Percentiles rank a stretch among this genome's conserved stretches.
Evolutionary conservation across 2,888 invertebrate genomes (phyloP).

Genomic region (Chrysolina americana): DNA sequence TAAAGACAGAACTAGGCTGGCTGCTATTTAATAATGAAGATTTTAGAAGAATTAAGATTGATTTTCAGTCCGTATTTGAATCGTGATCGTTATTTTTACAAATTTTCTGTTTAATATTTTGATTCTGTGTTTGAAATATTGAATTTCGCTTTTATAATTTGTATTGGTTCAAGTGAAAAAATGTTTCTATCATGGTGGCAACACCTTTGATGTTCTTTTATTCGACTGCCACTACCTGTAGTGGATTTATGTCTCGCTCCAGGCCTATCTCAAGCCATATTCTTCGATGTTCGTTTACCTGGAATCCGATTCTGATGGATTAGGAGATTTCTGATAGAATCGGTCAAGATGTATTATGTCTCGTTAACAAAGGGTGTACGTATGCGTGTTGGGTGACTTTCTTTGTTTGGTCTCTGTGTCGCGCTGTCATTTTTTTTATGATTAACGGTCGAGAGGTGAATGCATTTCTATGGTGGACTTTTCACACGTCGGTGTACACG

Average conservation of each 20-base stretch:
- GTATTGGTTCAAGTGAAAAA: background rate
- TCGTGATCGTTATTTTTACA: too few relatives aligned
- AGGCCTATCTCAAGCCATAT: slow-evolving; percentile 39
- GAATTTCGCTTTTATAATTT: too few relatives aligned
- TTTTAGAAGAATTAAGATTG: too few relatives aligned
- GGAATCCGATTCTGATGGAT: slow-evolving; percentile 20
- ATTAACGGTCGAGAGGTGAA: background rate
- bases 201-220: slow-evolving; percentile 6
- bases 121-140: too few relatives aligned
- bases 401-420: slow-evolving; percentile 19
- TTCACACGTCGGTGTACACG: slow-evolving; percentile 1
- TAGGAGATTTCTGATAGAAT: slow-evolving; percentile 6
- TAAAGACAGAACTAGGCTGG: too few relatives aligned
- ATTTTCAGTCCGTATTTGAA: too few relatives aligned
- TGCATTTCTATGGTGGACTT: background rate
- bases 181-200: background rate
- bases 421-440: slow-evolving; percentile 13
- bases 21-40: too few relatives aligned
- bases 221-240: slow-evolving; percentile 62
- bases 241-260: slow-evolving; percentile 63
- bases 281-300: slow-evolving; percentile 12
- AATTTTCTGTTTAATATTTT: too few relatives aligned
- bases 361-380: slow-evolving; percentile 17
- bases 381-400: slow-evolving; percentile 17
- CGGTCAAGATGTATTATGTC: slow-evolving; percentile 13